phyloP scores from a whole-genome alignment of 2,888 invertebrate genomes.

The Acanthosepion pharaonis region DNA sequence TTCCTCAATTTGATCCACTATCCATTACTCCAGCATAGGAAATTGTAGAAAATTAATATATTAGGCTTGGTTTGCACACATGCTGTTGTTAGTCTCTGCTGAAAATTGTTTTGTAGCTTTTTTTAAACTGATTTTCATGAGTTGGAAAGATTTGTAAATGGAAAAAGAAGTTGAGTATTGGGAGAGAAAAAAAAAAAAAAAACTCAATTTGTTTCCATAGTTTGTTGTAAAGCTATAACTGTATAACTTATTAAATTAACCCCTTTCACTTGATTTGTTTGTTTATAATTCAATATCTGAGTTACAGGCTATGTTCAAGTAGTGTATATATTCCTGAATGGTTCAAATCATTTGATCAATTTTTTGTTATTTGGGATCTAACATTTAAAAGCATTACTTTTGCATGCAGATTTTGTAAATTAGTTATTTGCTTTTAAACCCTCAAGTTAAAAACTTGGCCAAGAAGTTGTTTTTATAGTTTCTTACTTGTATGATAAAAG shows the following conservation, averaged over 20 bases:
- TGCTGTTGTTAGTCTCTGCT: neutral
- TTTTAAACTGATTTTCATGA: neutral
- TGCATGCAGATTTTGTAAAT: neutral
- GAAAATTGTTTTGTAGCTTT: neutral
- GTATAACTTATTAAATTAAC: neutral
- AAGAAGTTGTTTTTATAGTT: neutral
- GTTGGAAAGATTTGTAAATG: neutral
- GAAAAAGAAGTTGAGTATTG: neutral
- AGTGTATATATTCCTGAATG: neutral
- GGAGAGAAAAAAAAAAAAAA: neutral
- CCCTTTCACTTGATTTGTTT: neutral
- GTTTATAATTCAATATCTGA: neutral
- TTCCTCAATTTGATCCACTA: too few species aligned
- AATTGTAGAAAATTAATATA: neutral
- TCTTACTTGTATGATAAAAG: neutral
- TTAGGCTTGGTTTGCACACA: neutral
- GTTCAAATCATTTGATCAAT: neutral
- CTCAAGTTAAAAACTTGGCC: neutral
- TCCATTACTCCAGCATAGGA: too few species aligned
- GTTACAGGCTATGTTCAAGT: neutral
- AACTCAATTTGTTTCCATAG: neutral
- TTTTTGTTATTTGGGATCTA: neutral
- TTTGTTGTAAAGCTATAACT: neutral
- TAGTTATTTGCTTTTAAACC: neutral
- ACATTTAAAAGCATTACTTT: conserved; percentile 21